Percentiles rank a stretch among this genome's conserved stretches.
Evolutionary conservation across 92 coral and sea anemone genomes (phyloP).

Genomic region (Pocillopora grandis): DNA sequence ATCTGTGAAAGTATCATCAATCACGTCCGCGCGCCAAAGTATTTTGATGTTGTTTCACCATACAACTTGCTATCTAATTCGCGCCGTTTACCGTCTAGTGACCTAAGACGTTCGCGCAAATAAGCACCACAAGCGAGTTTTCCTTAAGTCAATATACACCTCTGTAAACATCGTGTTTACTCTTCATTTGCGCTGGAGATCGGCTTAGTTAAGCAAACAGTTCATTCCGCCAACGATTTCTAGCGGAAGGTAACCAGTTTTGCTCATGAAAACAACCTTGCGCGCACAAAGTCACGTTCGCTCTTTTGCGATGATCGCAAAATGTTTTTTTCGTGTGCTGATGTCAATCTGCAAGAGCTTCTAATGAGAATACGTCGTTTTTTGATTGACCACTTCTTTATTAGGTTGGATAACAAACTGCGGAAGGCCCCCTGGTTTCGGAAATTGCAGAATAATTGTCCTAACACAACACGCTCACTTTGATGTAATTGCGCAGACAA

Average conservation of each 20-base stretch:
- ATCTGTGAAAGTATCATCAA: background rate
- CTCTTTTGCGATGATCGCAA: too few species aligned
- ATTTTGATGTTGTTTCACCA: conserved; percentile 2
- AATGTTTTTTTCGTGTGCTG: too few species aligned
- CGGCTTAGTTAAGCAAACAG: conserved; percentile 35
- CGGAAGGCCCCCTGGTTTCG: conserved; percentile 41
- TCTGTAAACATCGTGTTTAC: background rate
- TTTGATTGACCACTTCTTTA: background rate
- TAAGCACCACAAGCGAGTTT: background rate
- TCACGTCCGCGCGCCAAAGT: background rate
- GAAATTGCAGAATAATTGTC: conserved; percentile 22
- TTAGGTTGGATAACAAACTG: background rate
- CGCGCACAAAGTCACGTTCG: too few species aligned
- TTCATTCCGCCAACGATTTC: background rate
- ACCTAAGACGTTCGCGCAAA: conserved; percentile 4
- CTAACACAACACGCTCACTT: conserved; percentile 7
- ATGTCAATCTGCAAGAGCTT: background rate
- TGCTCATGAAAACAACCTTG: too few species aligned
- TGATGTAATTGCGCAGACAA: conserved; percentile 20
- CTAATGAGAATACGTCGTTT: background rate
- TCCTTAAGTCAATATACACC: background rate
- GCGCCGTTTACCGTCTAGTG: background rate
- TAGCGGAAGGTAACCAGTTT: background rate
- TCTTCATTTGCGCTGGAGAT: conserved; percentile 18
- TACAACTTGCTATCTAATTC: conserved; percentile 10